These are phyloP conservation scores for Seira sanloemensis DNA, from an alignment of 2,888 invertebrate species.

Conservation along the genomic window DNA sequence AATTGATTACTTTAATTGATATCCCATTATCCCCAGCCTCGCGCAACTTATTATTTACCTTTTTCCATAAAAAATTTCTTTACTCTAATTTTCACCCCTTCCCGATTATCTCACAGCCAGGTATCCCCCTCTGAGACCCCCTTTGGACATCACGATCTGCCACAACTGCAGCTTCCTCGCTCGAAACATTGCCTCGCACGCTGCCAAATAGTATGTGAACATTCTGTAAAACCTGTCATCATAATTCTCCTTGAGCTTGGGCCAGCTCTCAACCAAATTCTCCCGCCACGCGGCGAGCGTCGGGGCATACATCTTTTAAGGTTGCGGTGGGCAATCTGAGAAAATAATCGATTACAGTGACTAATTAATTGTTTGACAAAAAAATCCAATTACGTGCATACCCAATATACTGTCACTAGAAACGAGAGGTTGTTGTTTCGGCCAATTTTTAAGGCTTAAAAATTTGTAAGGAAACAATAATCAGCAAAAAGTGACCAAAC, in stretches of 20 bases:
- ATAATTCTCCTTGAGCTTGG: conserved; percentile 28
- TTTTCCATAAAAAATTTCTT: too few species aligned
- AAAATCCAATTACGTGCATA: too few species aligned
- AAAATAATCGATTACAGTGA: too few species aligned
- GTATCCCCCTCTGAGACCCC: conserved; percentile 52
- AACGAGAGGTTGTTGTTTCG: too few species aligned
- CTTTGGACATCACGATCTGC: conserved; percentile 61
- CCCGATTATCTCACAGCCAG: conserved; percentile 26
- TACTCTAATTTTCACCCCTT: too few species aligned
- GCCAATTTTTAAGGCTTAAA: too few species aligned
- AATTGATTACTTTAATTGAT: too few species aligned
- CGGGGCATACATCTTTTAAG: conserved; percentile 18
- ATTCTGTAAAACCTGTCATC: conserved; percentile 48
- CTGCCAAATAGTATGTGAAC: conserved; percentile 48
- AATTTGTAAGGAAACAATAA: neutral
- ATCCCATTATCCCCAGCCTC: too few species aligned
- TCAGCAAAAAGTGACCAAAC: neutral
- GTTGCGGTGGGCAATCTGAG: neutral
- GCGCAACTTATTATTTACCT: too few species aligned
- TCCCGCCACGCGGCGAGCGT: conserved; percentile 51
- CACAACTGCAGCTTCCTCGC: conserved; percentile 47
- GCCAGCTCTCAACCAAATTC: conserved; percentile 52
- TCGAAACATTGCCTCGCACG: conserved; percentile 37
- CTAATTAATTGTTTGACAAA: too few species aligned
- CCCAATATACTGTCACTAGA: too few species aligned